A percentile compares a stretch with the other conserved stretches of the same genome.
Evolutionary conservation across 92 coral and sea anemone species (phyloP).

Genomic region (Phenganax marumi): DNA sequence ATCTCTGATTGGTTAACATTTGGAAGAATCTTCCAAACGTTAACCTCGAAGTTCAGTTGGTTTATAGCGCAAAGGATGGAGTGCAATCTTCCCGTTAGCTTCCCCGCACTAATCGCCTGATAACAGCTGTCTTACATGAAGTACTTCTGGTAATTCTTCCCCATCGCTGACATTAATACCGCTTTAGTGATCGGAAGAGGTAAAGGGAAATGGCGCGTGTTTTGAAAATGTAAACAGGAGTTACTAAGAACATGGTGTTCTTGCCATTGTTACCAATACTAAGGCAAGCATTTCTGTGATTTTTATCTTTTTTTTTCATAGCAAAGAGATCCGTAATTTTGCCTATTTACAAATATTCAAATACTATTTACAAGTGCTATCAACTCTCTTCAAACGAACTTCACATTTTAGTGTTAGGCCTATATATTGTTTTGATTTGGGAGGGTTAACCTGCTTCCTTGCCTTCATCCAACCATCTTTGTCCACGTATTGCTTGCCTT

Average conservation of each 20-base stretch:
- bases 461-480: constrained; percentile 35
- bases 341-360: too few relatives aligned
- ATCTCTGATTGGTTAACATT: too few relatives aligned
- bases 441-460: constrained; percentile 31
- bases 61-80: background rate
- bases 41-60: too few relatives aligned
- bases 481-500: constrained; percentile 18
- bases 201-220: background rate
- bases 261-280: constrained; percentile 1
- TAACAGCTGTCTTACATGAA: background rate
- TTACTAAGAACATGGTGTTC: background rate
- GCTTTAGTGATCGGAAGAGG: background rate
- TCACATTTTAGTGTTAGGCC: too few relatives aligned
- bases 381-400: too few relatives aligned
- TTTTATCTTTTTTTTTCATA: background rate
- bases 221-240: background rate
- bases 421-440: background rate
- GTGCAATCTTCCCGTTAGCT: background rate
- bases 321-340: background rate
- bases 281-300: constrained; percentile 4
- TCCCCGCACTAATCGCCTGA: background rate
- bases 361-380: too few relatives aligned
- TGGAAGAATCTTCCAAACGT: too few relatives aligned
- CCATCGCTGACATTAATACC: constrained; percentile 3
- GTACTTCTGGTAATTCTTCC: background rate